phyloP scores from a whole-genome alignment of 2,797 vertebrate species.

The Graptemys geographica region DNA sequence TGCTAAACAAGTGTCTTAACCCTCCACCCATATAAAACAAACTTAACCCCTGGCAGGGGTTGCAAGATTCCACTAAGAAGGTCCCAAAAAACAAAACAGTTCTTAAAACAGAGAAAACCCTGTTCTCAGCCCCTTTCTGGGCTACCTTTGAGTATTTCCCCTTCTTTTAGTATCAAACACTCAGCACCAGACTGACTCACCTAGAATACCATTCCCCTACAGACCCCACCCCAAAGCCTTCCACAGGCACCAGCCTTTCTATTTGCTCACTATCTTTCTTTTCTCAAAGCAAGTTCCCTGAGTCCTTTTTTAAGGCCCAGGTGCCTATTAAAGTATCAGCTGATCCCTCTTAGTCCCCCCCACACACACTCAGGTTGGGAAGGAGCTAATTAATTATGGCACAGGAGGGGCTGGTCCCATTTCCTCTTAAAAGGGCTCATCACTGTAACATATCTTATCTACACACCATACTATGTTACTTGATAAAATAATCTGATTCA shows the following conservation, averaged over 20 bases:
- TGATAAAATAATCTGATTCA: slow-evolving; percentile 30
- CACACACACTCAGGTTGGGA: background rate
- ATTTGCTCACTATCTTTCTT: background rate
- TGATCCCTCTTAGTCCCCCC: background rate
- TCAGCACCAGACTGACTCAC: background rate
- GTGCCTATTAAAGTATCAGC: background rate
- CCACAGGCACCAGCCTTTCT: background rate
- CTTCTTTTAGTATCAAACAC: background rate
- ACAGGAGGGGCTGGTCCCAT: background rate
- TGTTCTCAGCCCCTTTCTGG: background rate
- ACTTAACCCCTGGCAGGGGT: background rate
- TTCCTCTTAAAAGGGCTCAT: background rate
- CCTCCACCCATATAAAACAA: background rate
- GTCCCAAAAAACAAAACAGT: background rate
- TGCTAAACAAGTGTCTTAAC: background rate
- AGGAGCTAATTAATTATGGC: background rate
- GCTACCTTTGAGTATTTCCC: background rate
- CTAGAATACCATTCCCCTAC: background rate
- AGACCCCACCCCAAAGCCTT: background rate
- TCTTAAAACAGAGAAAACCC: background rate
- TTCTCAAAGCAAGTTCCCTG: background rate
- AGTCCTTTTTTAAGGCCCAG: background rate
- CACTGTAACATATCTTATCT: background rate
- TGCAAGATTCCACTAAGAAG: background rate
- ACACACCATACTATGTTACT: background rate